Evolutionary conservation across 2,113 vertebrate species (phyloP), one percentile per base, ranked within the genome.

Genomic region (Crotalus tigris): DNA sequence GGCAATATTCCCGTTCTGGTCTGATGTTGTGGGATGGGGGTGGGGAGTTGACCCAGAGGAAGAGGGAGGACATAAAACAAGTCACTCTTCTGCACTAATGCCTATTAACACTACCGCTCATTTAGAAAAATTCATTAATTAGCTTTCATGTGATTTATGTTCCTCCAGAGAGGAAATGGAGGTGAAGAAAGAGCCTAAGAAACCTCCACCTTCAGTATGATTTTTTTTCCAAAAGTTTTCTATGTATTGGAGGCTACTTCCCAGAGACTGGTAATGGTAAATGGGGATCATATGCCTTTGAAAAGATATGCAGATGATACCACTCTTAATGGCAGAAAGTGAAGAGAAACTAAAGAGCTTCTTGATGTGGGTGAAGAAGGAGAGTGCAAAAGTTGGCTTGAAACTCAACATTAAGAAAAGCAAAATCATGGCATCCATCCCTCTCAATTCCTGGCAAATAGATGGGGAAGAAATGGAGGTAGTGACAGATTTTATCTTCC

Each of bases 101-200:
- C 49, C 13, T 92, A 92, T 85, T 46, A 85, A 58, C 46, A 64
- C 55, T 58, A 61, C 54, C 17, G 9, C 23, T 23, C 17, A 29
- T 91, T 24, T 88, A 5, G 3, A 39, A 9, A n/a, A 1, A 7
- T 85, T 85, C 91, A 94, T 95, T 91, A 90, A 88, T 91, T 93
- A 92, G 8, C 81, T 90, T 87, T 75, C 53, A 0, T 61, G 44
- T 44, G 33, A 58, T 26, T 87, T 19, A 51, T 54, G 26, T 86
- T 19, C 59, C 61, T 13, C 44, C 75, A 33, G 44, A 5, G 89
- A 92, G 91, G 15, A 92, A 93, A 58, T 1, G 19, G 92, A 92
- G 87, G 51, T 49, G 24, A 0, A 89, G 13, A 86, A 87, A 15
- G 6, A 8, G 3, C 0, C 23, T 23, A 21, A 29, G 0, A 0